Evolutionary conservation across 2,888 invertebrate genomes (phyloP).

Genomic region (Junonia oenone): DNA sequence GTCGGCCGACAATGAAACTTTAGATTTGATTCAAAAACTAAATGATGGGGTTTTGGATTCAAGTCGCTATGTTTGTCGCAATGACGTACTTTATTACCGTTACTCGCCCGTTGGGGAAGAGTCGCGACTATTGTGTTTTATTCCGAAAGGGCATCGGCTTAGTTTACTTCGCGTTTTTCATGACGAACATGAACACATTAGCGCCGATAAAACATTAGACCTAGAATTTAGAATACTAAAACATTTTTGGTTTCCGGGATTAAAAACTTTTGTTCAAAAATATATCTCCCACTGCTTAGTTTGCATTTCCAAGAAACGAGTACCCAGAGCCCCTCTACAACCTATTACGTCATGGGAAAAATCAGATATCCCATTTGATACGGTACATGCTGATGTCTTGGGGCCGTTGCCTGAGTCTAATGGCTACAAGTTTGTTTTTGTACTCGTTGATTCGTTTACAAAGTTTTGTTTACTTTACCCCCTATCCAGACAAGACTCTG

Average conservation of each 20-base stretch:
- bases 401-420: constrained; percentile 11
- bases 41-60: background rate
- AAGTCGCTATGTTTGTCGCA: background rate
- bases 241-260: background rate
- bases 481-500: constrained; percentile 22
- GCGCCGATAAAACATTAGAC: background rate
- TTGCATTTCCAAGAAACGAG: constrained; percentile 22
- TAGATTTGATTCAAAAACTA: background rate
- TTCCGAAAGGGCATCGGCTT: background rate
- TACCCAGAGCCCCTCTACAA: constrained; percentile 20
- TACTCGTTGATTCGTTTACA: constrained; percentile 18
- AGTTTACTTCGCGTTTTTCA: background rate
- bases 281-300: constrained; percentile 7
- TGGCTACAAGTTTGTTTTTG: constrained; percentile 11
- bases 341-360: constrained; percentile 4
- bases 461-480: constrained; percentile 21
- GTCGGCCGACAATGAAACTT: background rate
- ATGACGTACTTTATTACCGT: background rate
- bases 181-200: background rate
- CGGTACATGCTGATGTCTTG: background rate
- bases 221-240: background rate
- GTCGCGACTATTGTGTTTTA: background rate
- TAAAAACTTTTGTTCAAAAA: constrained; percentile 12
- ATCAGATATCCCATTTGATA: background rate
- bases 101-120: background rate